Percentiles rank a stretch among this genome's conserved stretches.
These are phyloP conservation scores for Fringilla coelebs DNA, from an alignment of 2,797 vertebrate genomes.

Conservation along the genomic window DNA sequence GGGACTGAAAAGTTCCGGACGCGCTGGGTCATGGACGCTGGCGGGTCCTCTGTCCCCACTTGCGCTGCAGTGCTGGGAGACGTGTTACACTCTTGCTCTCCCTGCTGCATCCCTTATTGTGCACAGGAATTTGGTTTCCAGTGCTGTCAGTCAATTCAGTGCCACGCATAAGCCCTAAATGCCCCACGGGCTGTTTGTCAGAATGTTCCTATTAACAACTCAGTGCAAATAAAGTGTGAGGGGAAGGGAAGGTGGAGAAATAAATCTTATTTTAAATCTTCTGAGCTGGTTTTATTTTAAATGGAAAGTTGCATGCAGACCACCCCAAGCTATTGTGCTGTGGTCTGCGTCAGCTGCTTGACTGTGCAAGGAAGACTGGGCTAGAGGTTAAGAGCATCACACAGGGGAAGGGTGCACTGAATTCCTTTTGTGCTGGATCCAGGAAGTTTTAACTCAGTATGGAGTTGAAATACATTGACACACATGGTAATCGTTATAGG, in stretches of 20 bases:
- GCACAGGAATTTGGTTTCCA: neutral
- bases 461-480: conserved; percentile 18
- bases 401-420: conserved; percentile 26
- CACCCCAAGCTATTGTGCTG: conserved; percentile 63
- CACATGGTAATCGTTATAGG: conserved; percentile 44
- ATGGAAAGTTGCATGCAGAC: conserved; percentile 44
- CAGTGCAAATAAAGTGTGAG: conserved; percentile 50
- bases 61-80: neutral
- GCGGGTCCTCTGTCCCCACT: neutral
- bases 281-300: conserved; percentile 45
- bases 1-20: neutral
- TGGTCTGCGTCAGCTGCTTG: conserved; percentile 1
- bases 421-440: conserved; percentile 18
- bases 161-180: conserved; percentile 6
- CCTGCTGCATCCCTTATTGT: neutral
- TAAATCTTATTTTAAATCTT: conserved; percentile 54
- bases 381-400: conserved; percentile 33
- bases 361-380: neutral
- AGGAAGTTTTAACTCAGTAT: conserved; percentile 21
- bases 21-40: neutral
- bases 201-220: conserved; percentile 60
- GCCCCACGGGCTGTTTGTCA: conserved; percentile 51
- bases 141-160: conserved; percentile 26
- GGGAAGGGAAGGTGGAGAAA: conserved; percentile 62
- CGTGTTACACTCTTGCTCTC: neutral